These are phyloP conservation scores for Auanema freiburgensis DNA, from an alignment of 2,888 invertebrate genomes.

Conservation along the genomic window DNA sequence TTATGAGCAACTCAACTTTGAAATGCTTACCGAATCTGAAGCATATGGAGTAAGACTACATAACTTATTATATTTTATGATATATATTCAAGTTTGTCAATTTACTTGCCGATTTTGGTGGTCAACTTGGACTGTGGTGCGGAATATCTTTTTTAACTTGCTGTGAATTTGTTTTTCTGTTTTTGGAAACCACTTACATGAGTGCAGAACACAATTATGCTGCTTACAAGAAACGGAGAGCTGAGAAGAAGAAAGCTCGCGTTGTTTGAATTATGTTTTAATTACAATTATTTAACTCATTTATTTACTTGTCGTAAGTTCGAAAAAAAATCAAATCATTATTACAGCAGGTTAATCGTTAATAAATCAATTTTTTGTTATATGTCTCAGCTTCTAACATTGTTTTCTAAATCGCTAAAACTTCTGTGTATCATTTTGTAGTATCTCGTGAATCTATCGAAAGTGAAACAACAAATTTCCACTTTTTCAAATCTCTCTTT, in stretches of 20 bases:
- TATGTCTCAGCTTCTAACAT: no score
- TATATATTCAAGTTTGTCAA: constrained; percentile 53
- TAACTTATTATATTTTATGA: not conserved
- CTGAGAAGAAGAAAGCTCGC: constrained; percentile 40
- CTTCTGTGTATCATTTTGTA: no score
- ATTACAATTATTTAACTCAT: no score
- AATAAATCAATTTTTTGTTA: no score
- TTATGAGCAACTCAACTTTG: constrained; percentile 63
- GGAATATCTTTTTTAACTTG: constrained; percentile 59
- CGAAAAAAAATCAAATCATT: no score
- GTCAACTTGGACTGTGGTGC: constrained; percentile 60
- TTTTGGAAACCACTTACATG: constrained; percentile 56
- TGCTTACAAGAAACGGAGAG: constrained; percentile 52
- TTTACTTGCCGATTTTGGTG: constrained; percentile 62
- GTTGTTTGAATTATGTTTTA: not conserved
- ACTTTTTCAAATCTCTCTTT: no score
- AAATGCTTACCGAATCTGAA: constrained; percentile 61
- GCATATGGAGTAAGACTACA: constrained; percentile 55
- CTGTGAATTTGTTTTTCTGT: constrained; percentile 57
- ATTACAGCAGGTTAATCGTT: no score
- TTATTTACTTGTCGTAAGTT: no score
- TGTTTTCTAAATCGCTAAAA: no score
- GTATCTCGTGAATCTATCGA: no score
- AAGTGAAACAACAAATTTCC: no score
- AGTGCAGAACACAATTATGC: constrained; percentile 51